Percentiles rank a stretch among this genome's conserved stretches.
Evolutionary conservation across 2,113 vertebrate genomes (phyloP).

Genomic region (Lepisosteus oculatus): DNA sequence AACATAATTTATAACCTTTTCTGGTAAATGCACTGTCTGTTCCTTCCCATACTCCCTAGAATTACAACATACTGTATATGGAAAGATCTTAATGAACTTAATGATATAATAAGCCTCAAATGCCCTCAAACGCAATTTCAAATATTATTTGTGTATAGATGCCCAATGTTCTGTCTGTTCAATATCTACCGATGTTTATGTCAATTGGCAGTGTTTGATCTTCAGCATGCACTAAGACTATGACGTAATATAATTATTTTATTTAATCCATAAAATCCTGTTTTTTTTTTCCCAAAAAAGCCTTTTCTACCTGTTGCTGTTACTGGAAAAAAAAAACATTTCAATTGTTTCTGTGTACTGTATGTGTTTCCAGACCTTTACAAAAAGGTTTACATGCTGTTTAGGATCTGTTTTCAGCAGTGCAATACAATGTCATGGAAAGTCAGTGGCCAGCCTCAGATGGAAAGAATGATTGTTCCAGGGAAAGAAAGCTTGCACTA

Average conservation of each 20-base stretch:
- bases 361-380: conserved; percentile 6
- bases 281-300: too few relatives aligned
- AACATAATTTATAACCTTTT: conserved; percentile 56
- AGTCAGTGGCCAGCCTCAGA: conserved; percentile 32
- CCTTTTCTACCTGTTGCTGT: conserved; percentile 14
- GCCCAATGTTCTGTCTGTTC: conserved; percentile 54
- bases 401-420: conserved; percentile 27
- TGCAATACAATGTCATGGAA: conserved; percentile 39
- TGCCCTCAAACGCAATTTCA: conserved; percentile 67
- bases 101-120: conserved; percentile 68
- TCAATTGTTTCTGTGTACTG: conserved; percentile 4
- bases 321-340: background rate
- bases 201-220: conserved; percentile 37
- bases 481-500: conserved; percentile 23
- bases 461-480: conserved; percentile 23
- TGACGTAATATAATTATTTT: too few relatives aligned
- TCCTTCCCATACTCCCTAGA: conserved; percentile 47
- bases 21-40: conserved; percentile 49
- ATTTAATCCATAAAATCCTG: too few relatives aligned
- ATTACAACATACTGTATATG: conserved; percentile 47
- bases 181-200: background rate
- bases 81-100: conserved; percentile 67
- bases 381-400: too few relatives aligned
- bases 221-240: conserved; percentile 41
- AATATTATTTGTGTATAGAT: conserved; percentile 40